Conservation (phyloP, 2,888 invertebrate genomes). For the Muschampia plurimacula region DNA sequence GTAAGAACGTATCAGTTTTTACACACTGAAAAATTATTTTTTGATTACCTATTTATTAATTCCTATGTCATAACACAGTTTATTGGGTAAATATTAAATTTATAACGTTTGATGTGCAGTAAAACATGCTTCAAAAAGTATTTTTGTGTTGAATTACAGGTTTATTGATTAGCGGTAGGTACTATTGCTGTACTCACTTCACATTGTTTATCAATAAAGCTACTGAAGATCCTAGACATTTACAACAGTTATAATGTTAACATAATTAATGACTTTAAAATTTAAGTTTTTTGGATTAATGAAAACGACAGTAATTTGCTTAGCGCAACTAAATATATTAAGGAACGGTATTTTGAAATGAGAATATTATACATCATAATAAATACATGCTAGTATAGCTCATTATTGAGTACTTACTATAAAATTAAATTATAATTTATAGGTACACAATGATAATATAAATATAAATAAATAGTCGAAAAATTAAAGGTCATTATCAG, state of each 20-base stretch:
- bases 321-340: constrained; percentile 48
- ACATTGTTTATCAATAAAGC: constrained; percentile 9
- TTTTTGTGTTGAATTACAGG: neutral
- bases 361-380: constrained; percentile 37
- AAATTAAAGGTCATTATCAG: constrained; percentile 27
- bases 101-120: neutral
- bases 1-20: neutral
- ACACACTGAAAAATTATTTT: neutral
- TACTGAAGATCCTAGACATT: constrained; percentile 22
- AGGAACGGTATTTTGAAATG: constrained; percentile 43
- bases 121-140: neutral
- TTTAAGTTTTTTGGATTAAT: constrained; percentile 14
- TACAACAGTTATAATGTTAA: constrained; percentile 22
- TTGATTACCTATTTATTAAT: neutral
- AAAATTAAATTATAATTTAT: constrained; percentile 24
- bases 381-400: constrained; percentile 32
- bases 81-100: neutral
- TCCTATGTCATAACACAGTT: neutral
- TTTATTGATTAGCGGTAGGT: neutral
- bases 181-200: constrained; percentile 18
- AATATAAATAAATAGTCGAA: constrained; percentile 35
- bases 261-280: constrained; percentile 9
- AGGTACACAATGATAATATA: constrained; percentile 29
- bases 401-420: constrained; percentile 18
- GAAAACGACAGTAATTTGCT: constrained; percentile 44